These are phyloP conservation scores for Psilopogon haemacephalus DNA, from an alignment of 2,113 vertebrate genomes.

Conservation along the genomic window DNA sequence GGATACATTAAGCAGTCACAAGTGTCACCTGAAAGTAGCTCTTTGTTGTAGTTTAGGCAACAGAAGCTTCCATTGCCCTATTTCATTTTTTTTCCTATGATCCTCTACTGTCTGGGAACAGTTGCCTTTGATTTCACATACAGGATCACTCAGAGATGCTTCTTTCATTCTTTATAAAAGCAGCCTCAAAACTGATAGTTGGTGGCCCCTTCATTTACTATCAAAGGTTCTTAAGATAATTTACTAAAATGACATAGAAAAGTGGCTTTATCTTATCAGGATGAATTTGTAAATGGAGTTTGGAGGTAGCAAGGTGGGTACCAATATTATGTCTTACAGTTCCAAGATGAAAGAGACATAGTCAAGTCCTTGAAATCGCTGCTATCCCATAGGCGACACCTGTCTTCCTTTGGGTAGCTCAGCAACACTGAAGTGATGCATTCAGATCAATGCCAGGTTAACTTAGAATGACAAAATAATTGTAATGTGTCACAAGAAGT, in stretches of 20 bases:
- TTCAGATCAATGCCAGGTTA: constrained; percentile 17
- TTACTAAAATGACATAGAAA: background rate
- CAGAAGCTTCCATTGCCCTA: background rate
- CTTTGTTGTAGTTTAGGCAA: background rate
- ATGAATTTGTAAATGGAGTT: background rate
- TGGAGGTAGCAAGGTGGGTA: background rate
- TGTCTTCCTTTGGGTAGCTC: constrained; percentile 24
- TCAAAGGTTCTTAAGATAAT: constrained; percentile 20
- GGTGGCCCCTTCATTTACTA: background rate
- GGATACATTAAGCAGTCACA: background rate
- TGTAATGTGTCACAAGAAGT: constrained; percentile 26
- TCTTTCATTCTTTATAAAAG: constrained; percentile 34
- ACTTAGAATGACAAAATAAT: background rate
- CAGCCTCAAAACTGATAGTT: background rate
- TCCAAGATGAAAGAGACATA: constrained; percentile 40
- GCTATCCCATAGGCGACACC: background rate
- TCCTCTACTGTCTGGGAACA: background rate
- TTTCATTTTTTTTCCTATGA: constrained; percentile 23
- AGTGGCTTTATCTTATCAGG: background rate
- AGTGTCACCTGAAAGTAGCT: background rate
- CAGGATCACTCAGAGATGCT: background rate
- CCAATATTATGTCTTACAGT: background rate
- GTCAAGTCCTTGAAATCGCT: background rate
- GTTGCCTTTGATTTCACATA: constrained; percentile 25
- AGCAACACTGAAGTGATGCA: background rate